Conservation (phyloP, 1,140 invertebrate species). For the Aphis gossypii region DNA sequence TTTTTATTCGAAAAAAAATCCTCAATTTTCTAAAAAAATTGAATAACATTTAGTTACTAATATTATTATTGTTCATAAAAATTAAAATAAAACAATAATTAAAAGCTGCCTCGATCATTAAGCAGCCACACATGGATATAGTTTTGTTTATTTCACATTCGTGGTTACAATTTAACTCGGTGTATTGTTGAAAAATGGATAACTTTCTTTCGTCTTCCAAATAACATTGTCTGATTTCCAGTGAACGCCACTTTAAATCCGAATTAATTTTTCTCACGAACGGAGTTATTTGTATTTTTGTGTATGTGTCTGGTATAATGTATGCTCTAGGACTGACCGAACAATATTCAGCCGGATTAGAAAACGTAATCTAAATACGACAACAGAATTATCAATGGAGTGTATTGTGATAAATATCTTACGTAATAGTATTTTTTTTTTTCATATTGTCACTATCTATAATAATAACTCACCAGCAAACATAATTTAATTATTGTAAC, state of each 20-base stretch:
- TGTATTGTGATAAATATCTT: too few relatives aligned
- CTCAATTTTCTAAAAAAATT: too few relatives aligned
- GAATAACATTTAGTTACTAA: too few relatives aligned
- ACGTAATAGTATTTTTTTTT: too few relatives aligned
- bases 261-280: slow-evolving; percentile 19
- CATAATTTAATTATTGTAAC: too few relatives aligned
- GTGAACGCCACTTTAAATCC: not conserved
- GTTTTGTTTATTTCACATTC: not conserved
- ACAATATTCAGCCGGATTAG: not conserved
- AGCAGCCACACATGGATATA: not conserved
- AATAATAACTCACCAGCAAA: too few relatives aligned
- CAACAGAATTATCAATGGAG: too few relatives aligned
- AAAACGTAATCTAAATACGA: too few relatives aligned
- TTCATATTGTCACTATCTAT: too few relatives aligned
- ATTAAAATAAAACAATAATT: not conserved
- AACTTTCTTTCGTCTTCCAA: slow-evolving; percentile 13
- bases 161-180: not conserved
- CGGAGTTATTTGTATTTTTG: not conserved
- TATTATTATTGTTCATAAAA: not conserved
- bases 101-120: not conserved
- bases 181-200: slow-evolving; percentile 4
- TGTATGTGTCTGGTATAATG: not conserved
- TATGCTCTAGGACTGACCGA: not conserved
- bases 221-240: slow-evolving; percentile 18
- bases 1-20: too few relatives aligned